Conservation (phyloP, 2,113 vertebrate genomes). For the Saguinus midas region DNA sequence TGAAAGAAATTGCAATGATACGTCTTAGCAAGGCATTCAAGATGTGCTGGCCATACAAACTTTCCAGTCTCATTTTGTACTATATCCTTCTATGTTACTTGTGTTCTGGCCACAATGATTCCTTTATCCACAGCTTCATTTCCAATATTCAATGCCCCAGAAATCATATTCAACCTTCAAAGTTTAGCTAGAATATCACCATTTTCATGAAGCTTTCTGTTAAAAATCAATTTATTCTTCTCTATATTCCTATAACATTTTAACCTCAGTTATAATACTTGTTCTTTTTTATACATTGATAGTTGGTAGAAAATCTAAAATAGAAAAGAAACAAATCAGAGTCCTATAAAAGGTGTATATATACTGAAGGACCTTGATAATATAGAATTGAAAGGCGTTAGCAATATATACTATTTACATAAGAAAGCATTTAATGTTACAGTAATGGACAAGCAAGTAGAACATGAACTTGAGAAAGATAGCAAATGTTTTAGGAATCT, state of each 20-base stretch:
- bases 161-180: not conserved
- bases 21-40: not conserved
- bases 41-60: not conserved
- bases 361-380: not conserved
- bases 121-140: not conserved
- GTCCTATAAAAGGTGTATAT: not conserved
- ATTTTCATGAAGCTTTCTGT: not conserved
- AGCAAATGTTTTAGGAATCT: not conserved
- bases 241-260: not conserved
- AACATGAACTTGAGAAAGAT: not conserved
- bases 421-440: not conserved
- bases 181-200: not conserved
- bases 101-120: not conserved
- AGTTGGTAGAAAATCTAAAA: not conserved
- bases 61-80: not conserved
- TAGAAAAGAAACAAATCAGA: not conserved
- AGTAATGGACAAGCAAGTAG: not conserved
- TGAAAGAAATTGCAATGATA: not conserved
- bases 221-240: not conserved
- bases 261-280: not conserved
- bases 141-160: not conserved
- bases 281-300: not conserved
- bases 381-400: not conserved
- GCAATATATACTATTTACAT: not conserved
- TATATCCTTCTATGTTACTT: not conserved